A percentile compares a stretch with the other conserved stretches of the same genome.
phyloP scores from a whole-genome alignment of 1,140 invertebrate genomes.

The Arctopsyche grandis region DNA sequence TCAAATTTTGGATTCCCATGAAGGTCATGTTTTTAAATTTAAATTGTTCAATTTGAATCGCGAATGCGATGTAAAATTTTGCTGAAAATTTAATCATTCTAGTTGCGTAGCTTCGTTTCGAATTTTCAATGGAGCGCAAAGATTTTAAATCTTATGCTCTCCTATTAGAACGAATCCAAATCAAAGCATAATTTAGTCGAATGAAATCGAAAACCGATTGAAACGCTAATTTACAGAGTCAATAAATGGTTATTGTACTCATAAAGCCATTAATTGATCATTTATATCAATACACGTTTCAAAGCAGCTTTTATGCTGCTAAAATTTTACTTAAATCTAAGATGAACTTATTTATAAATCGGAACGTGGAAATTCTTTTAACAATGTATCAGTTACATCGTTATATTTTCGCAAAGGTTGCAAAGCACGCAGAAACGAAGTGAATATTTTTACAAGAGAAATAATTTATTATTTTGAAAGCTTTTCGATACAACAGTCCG shows the following conservation, averaged over 20 bases:
- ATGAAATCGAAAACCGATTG: background rate
- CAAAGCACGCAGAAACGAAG: no score
- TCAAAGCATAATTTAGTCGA: background rate
- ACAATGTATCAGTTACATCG: no score
- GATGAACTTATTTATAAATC: no score
- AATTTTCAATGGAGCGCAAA: background rate
- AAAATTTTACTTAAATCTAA: no score
- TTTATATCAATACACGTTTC: no score
- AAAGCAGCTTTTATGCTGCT: no score
- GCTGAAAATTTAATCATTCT: conserved; percentile 8
- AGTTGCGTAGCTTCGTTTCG: background rate
- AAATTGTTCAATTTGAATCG: background rate
- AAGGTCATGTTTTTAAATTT: no score
- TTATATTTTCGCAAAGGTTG: no score
- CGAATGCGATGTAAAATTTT: background rate
- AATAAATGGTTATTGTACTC: no score
- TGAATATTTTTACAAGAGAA: background rate
- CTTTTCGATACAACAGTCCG: background rate
- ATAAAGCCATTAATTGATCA: no score
- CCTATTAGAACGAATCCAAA: background rate
- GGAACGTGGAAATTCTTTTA: no score
- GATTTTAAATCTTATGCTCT: background rate
- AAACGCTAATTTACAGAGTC: no score
- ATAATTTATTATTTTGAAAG: conserved; percentile 20
- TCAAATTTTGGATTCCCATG: background rate